phyloP scores from a whole-genome alignment of 2,888 invertebrate genomes.

The Protonemura montana region DNA sequence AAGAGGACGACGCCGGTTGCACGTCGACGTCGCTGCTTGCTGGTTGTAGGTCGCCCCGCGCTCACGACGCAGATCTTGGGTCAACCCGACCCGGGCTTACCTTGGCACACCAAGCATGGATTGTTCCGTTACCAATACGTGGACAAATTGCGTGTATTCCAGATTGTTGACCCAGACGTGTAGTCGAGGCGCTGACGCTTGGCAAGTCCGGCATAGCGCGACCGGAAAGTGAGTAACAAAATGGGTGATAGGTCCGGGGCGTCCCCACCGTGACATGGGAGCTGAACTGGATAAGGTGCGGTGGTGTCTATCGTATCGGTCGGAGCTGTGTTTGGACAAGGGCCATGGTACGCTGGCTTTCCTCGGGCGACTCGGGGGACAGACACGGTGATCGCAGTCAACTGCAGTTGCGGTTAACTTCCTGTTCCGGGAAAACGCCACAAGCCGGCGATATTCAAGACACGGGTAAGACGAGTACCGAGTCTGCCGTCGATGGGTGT shows the following conservation, averaged over 20 bases:
- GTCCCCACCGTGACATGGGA: too few species aligned
- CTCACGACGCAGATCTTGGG: conserved; percentile 21
- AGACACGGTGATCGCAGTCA: too few species aligned
- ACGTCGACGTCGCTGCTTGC: not conserved
- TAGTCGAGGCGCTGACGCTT: not conserved
- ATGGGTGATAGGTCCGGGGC: too few species aligned
- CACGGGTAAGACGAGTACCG: not conserved
- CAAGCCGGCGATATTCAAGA: not conserved
- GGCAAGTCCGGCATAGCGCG: not conserved
- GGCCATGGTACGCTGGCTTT: too few species aligned
- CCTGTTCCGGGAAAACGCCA: not conserved
- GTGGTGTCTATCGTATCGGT: too few species aligned
- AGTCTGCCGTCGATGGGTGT: not conserved
- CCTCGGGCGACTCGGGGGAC: too few species aligned
- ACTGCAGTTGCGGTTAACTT: not conserved
- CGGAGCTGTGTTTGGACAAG: too few species aligned
- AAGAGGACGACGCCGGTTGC: not conserved
- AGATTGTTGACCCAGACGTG: not conserved
- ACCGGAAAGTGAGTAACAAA: not conserved
- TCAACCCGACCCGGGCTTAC: not conserved
- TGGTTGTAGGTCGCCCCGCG: conserved; percentile 1
- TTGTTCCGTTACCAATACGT: not conserved
- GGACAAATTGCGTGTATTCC: not conserved
- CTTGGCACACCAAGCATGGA: not conserved
- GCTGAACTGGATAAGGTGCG: not conserved